Base-by-base conservation (phyloP, 2,113 vertebrate genomes). In the Scatophagus argus region DNA sequence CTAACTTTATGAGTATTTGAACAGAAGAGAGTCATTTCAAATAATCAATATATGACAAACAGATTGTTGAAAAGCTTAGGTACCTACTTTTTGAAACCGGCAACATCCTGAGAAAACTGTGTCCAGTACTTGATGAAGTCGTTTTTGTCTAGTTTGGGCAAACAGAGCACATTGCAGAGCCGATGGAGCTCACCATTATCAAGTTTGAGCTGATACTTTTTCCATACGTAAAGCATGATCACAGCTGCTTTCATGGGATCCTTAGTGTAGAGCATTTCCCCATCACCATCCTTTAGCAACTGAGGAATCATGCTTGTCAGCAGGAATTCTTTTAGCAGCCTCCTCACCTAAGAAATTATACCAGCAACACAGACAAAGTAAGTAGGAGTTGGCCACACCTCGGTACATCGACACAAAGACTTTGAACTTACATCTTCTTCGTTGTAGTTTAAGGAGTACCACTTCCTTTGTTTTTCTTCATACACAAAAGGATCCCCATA, bases 401-500 rank as follows among this genome's bases (percentile, higher is more conserved):
- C 2, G 0, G 1, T 14, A 5, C 3, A 9, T 51, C 2, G 10
- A 4, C 8, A 63, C 0, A 23, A 23, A 9, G 2, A 13, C 27
- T 38, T 2, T 49, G 0, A 43, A 91, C 91, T 85, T 89, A 98
- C 98, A 88, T 98, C 79, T 0, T 88, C 2, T 27, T 23, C 0
- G 0, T 78, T 65, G 4, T 96, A 97, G 0, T 65, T 0, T 9
- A 97, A 58, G 1, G 76, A 34, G 0, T 0, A 0, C 97, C 97
- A 98, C 0, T 0, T 12, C 17, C 19, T 65, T 1, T 0, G 0
- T 0, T 0, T 0, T 0, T 75, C 81, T 0, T 96, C 96, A 12
- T 59, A 84, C 0, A 98, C 75, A 60, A 2, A 54, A 0, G 94
- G 95, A 0, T 71, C 14, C 0, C 0, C 21, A 10, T 94, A 87